Evolutionary conservation across 2,888 invertebrate genomes (phyloP).

Genomic region (Tipula helvola): DNA sequence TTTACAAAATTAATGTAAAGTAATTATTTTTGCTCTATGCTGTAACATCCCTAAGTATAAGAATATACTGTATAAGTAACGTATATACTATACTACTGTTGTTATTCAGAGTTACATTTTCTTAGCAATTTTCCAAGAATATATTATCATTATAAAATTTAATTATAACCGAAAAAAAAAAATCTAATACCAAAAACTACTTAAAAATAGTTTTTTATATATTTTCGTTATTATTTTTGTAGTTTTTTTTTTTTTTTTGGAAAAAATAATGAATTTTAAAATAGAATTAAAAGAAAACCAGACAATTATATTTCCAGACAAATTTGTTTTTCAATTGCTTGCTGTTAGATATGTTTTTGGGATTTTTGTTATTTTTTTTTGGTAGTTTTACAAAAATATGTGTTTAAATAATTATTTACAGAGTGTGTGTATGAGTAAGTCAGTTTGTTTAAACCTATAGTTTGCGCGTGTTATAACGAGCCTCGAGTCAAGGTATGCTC

Average conservation of each 20-base stretch:
- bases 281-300: constrained; percentile 4
- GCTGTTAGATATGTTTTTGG: not conserved
- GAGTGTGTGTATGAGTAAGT: not conserved
- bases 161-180: not conserved
- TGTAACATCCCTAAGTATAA: not conserved
- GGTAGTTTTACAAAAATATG: not conserved
- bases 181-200: constrained; percentile 4
- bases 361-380: not conserved
- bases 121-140: constrained; percentile 4
- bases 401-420: not conserved
- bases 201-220: not conserved
- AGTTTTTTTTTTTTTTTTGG: not conserved
- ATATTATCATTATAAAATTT: constrained; percentile 4
- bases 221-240: not conserved
- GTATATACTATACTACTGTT: not conserved
- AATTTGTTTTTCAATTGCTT: not conserved
- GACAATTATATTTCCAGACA: constrained; percentile 4
- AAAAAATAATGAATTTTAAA: not conserved
- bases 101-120: not conserved
- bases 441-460: not conserved
- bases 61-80: not conserved
- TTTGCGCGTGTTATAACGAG: not conserved
- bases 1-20: not conserved
- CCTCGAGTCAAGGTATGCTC: no score
- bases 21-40: not conserved